Percentiles rank a stretch among this genome's conserved stretches.
phyloP scores from a whole-genome alignment of 2,888 invertebrate species.

The Drosophila monieri region DNA sequence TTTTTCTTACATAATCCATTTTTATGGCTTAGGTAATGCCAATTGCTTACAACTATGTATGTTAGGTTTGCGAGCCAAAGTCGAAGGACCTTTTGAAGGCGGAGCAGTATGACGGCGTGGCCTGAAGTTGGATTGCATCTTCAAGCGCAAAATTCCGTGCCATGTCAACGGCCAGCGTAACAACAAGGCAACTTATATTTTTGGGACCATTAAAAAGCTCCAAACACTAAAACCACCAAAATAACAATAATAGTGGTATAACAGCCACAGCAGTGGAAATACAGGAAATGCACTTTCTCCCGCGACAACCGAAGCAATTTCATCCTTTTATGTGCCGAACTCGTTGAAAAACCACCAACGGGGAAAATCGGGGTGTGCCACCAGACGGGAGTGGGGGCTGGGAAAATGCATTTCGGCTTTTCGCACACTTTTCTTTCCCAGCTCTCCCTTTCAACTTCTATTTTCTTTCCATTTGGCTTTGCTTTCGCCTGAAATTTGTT shows the following conservation, averaged over 20 bases:
- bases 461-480: constrained; percentile 36
- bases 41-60: constrained; percentile 14
- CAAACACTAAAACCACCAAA: constrained; percentile 34
- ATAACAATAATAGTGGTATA: constrained; percentile 54
- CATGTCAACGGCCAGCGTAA: constrained; percentile 33
- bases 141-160: constrained; percentile 69
- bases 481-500: constrained; percentile 49
- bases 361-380: neutral
- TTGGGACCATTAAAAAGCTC: constrained; percentile 44
- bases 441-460: constrained; percentile 17
- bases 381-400: neutral
- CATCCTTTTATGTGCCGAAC: constrained; percentile 42
- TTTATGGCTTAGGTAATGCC: constrained; percentile 10
- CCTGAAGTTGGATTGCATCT: constrained; percentile 37
- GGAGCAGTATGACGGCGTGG: constrained; percentile 13
- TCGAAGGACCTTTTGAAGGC: constrained; percentile 25
- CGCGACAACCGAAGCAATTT: constrained; percentile 35
- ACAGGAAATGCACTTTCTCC: constrained; percentile 59
- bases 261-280: constrained; percentile 19
- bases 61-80: constrained; percentile 1
- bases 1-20: constrained; percentile 9
- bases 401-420: constrained; percentile 38
- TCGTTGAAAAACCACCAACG: constrained; percentile 30
- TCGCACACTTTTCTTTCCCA: constrained; percentile 16
- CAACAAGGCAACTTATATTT: constrained; percentile 30